phyloP scores from a whole-genome alignment of 35 echinoderm and acorn worm genomes.

The Eucidaris tribuloides region DNA sequence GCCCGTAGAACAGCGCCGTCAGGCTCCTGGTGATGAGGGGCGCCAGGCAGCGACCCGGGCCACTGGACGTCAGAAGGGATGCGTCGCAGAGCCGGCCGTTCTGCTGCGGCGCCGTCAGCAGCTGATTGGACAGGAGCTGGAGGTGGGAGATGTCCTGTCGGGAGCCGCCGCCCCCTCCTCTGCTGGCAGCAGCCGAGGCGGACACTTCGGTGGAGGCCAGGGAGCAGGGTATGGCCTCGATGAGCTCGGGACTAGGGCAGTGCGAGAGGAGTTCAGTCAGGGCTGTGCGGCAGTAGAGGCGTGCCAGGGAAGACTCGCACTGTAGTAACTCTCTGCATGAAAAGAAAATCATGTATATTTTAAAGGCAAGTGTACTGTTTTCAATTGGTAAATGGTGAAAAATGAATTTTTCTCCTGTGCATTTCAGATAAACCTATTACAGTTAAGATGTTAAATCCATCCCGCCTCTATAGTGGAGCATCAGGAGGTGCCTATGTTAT shows the following conservation, averaged over 20 bases:
- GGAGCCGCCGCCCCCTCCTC: background rate
- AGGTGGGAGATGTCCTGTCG: slow-evolving; percentile 62
- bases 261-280: slow-evolving; percentile 62
- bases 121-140: slow-evolving; percentile 66
- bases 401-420: too few relatives aligned
- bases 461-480: too few relatives aligned
- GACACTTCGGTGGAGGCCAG: background rate
- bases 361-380: too few relatives aligned
- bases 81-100: slow-evolving; percentile 33
- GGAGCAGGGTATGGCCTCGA: slow-evolving; percentile 56
- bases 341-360: background rate
- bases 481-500: too few relatives aligned
- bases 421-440: too few relatives aligned
- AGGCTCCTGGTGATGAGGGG: slow-evolving; percentile 46
- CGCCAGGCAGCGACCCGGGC: slow-evolving; percentile 41
- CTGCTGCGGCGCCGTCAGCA: slow-evolving; percentile 57
- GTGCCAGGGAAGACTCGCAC: slow-evolving; percentile 30
- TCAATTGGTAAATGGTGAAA: too few relatives aligned
- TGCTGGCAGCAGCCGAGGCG: background rate
- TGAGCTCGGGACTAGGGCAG: slow-evolving; percentile 59
- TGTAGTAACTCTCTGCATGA: slow-evolving; percentile 56
- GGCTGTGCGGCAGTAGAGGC: slow-evolving; percentile 62
- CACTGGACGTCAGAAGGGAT: slow-evolving; percentile 48
- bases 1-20: slow-evolving; percentile 52
- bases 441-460: too few relatives aligned